Base-by-base conservation (phyloP, 2,888 invertebrate genomes). In the Andrena dorsata region DNA sequence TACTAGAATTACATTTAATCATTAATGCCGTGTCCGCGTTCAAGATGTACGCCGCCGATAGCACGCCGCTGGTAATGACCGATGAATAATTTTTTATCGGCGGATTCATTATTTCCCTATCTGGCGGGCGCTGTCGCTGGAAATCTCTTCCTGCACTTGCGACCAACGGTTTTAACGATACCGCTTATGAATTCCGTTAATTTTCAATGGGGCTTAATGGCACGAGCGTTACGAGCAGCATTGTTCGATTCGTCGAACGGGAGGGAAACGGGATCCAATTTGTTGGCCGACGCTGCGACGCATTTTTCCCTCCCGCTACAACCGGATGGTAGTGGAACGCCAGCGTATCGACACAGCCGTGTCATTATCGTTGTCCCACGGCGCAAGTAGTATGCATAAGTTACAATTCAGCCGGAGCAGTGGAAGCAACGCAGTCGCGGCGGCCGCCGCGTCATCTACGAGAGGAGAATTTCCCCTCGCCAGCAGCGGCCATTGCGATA, bases 401-500 rank as follows among this genome's bases (percentile, higher is more conserved):
- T 90, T 88, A 90, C 73, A 82, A 85, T 85, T 88, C 83, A 80
- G 82, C 77, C 83, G 41, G 74, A 83, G 85, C 80, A 75, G 72
- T 85, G 83, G 77, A 74, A 76, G 82, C 77, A 71, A 71, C 76
- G 66, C 74, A 61, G 23, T 41, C 1, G 53, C 51, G 7, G 20
- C 51, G 51, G 20, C 16, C 60, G 53, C 73, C 85, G 83, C 85
- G 88, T 86, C 86, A 85, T 85, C 83, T 83, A 79, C 80, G 82
- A 86, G 80, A 79, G 85, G 88, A 76, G 85, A 90, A 88, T 89
- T 88, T 88, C 85, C 85, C 76, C 71, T 51, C 74, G 49, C 56
- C 10, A 49, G 66, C 64, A 74, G 60, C 82, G 82, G 80, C 85
- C 82, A 82, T 86, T 84, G 84, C 86, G 90, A 90, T 90, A 90